Evolutionary conservation across 2,888 invertebrate genomes (phyloP).

Genomic region (Amiota minor): DNA sequence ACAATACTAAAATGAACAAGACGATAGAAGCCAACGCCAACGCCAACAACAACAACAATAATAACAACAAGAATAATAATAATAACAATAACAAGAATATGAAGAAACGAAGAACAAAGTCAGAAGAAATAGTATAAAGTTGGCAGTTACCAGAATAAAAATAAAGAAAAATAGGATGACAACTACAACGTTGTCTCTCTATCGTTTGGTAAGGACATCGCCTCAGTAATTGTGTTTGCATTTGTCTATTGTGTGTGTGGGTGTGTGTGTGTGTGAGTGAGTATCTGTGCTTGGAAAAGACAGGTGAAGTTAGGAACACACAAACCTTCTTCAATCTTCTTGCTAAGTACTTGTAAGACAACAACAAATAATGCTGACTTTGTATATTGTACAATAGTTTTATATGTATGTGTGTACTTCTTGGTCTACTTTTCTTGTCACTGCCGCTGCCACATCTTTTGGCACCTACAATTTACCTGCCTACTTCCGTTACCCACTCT

Average conservation of each 20-base stretch:
- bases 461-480: background rate
- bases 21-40: background rate
- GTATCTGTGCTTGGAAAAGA: background rate
- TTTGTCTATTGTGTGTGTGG: background rate
- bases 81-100: constrained; percentile 4
- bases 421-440: constrained; percentile 29
- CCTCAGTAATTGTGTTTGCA: constrained; percentile 65
- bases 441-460: constrained; percentile 26
- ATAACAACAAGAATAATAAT: too few species aligned
- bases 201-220: constrained; percentile 55
- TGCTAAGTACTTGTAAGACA: constrained; percentile 43
- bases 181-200: background rate
- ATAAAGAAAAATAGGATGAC: constrained; percentile 2
- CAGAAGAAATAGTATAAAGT: constrained; percentile 35
- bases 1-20: constrained; percentile 55
- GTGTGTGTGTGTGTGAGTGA: background rate
- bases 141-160: constrained; percentile 8
- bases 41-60: too few species aligned
- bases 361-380: constrained; percentile 56
- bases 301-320: constrained; percentile 14
- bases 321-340: background rate
- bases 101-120: constrained; percentile 32
- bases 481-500: background rate
- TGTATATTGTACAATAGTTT: constrained; percentile 44
- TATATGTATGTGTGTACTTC: constrained; percentile 37